Evolutionary conservation across 2,113 vertebrate genomes (phyloP), one percentile per base, ranked within the genome.

Genomic region (Coreoperca whiteheadi): DNA sequence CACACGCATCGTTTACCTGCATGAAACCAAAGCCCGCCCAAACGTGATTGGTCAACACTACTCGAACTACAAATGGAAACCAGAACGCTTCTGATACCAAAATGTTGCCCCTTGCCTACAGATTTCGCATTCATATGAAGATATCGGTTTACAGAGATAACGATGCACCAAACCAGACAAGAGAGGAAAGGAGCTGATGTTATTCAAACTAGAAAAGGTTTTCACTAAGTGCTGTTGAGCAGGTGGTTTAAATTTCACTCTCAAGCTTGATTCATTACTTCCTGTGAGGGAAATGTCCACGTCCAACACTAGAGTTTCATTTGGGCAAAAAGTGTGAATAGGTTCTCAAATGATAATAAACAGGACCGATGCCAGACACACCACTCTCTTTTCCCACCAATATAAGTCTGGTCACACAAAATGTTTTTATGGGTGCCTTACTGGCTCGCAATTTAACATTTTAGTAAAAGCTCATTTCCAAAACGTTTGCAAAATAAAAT

Each of bases 301-400:
- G 23, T 67, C 69, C 54, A 79, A 59, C 20, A 10, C 43, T 21
- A 56, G n/a, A 71, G 28, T 14, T 43, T 75, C 8, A 74, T 79
- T 75, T 76, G 23, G 39, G 43, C 23, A 66, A 34, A 56, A 76
- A 50, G 25, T 71, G 46, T 25, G 3, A 77, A 43, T 20, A 43
- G 34, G 56, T 72, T 77, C 64, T 86, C 0, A 43, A 30, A 37
- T 2, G 10, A 23, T 56, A 61, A 39, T 50, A 64, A n/a, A 34
- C 51, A 25, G 14, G 5, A 70, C 51, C 50, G 34, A 57, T 34
- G 56, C 56, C 48, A 60, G 28, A 51, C 7, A 4, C 23, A 48
- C 6, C 63, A 30, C 57, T 74, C 71, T 61, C n/a, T 54, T 80
- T 30, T 75, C 57, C 75, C 7, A 21, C 20, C 0, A 25, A 41